phyloP scores from a whole-genome alignment of 2,888 invertebrate genomes.

The Heliconius ismenius region DNA sequence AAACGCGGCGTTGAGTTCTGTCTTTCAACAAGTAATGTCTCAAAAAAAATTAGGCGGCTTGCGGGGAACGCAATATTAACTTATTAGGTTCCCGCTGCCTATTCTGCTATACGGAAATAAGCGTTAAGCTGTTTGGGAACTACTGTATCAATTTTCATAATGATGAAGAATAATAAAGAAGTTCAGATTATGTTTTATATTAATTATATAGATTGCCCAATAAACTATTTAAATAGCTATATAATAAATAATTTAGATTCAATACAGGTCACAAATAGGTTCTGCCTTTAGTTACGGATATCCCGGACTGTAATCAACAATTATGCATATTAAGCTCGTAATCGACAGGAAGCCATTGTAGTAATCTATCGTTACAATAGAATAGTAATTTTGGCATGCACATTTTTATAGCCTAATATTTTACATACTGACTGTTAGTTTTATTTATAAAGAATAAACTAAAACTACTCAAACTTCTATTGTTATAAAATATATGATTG shows the following conservation, averaged over 20 bases:
- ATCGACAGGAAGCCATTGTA: conserved; percentile 45
- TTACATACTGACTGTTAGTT: not conserved
- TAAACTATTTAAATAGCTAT: not conserved
- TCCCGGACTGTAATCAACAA: conserved; percentile 27
- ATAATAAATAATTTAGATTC: conserved; percentile 24
- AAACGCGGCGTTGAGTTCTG: not conserved
- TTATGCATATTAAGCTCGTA: conserved; percentile 17
- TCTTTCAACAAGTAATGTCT: not conserved
- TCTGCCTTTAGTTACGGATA: conserved; percentile 20
- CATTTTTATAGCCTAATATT: conserved; percentile 5
- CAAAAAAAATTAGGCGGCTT: not conserved
- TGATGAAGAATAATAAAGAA: not conserved
- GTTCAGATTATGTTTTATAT: not conserved
- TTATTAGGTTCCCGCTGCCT: too few species aligned
- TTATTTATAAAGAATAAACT: not conserved
- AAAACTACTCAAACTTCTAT: not conserved
- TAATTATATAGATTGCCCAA: not conserved
- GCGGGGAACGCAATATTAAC: not conserved
- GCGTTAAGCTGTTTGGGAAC: too few species aligned
- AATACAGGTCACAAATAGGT: not conserved
- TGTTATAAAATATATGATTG: not conserved
- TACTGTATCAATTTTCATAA: too few species aligned
- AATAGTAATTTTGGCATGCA: conserved; percentile 24
- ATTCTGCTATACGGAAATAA: too few species aligned
- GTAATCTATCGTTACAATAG: conserved; percentile 44